Conservation (phyloP, 2,797 vertebrate species). For the Pampus argenteus region DNA sequence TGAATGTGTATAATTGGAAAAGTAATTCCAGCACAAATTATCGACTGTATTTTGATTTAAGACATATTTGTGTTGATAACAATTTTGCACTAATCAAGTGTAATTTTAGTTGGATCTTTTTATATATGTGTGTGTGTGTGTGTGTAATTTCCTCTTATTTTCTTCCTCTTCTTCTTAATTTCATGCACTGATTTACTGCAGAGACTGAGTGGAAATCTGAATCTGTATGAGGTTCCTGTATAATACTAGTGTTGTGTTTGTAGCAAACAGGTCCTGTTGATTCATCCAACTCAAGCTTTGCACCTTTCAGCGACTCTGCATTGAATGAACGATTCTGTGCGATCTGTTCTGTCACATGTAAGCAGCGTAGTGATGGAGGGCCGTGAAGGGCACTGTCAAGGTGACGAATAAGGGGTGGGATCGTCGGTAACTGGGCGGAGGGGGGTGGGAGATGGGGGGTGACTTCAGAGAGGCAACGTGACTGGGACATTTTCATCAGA, state of each 20-base stretch:
- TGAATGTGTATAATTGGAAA: constrained; percentile 7
- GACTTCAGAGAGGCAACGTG: constrained; percentile 35
- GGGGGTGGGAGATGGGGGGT: constrained; percentile 21
- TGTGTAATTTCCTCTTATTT: constrained; percentile 21
- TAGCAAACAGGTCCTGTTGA: not conserved
- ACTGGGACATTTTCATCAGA: constrained; percentile 19
- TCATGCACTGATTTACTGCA: not conserved
- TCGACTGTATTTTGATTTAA: constrained; percentile 19
- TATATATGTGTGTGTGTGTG: not conserved
- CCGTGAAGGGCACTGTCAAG: constrained; percentile 69
- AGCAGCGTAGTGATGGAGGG: constrained; percentile 16
- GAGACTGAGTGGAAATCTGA: not conserved
- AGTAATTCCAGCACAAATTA: constrained; percentile 24
- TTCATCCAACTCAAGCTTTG: not conserved
- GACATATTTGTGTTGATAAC: constrained; percentile 7
- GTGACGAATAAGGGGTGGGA: constrained; percentile 33
- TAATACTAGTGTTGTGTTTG: not conserved
- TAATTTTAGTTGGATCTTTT: constrained; percentile 26
- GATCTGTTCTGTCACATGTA: constrained; percentile 21
- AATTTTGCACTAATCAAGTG: constrained; percentile 9
- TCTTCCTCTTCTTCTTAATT: constrained; percentile 8
- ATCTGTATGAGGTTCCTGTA: not conserved
- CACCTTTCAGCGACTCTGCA: constrained; percentile 1
- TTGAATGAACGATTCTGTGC: constrained; percentile 18
- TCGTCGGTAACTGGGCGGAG: not conserved